These are phyloP conservation scores for Neoitamus cyanurus DNA, from an alignment of 2,888 invertebrate species.

Conservation along the genomic window DNA sequence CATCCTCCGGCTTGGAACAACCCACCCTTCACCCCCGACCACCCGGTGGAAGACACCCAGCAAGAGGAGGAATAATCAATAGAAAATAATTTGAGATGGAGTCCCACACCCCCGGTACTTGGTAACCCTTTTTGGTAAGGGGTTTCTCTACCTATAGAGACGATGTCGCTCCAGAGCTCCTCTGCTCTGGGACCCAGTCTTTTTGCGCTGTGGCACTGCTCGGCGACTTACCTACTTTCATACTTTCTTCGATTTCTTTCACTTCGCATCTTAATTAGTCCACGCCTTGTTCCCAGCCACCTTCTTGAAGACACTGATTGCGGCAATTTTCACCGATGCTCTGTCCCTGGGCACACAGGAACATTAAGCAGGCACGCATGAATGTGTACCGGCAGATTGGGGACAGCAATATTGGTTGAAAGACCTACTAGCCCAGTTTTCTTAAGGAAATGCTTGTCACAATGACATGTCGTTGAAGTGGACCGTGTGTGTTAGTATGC, in stretches of 20 bases:
- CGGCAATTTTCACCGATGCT: neutral
- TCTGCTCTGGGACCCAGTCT: constrained; percentile 14
- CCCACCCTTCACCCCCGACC: neutral
- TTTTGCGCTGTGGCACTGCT: constrained; percentile 36
- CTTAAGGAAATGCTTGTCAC: no score
- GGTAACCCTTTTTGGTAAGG: constrained; percentile 45
- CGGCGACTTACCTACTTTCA: constrained; percentile 11
- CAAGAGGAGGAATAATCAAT: constrained; percentile 51
- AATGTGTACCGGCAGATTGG: neutral
- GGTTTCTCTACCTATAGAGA: neutral
- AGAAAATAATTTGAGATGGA: constrained; percentile 50
- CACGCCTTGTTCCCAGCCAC: constrained; percentile 48
- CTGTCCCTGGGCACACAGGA: neutral
- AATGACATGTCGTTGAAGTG: no score
- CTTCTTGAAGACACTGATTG: neutral
- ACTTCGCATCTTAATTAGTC: constrained; percentile 53
- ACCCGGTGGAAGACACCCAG: neutral
- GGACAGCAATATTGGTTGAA: neutral
- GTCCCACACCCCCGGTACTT: constrained; percentile 19
- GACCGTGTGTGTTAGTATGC: no score
- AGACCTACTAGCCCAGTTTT: neutral
- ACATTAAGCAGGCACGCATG: no score
- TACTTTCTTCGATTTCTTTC: constrained; percentile 49
- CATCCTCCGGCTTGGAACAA: constrained; percentile 36
- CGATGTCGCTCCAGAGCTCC: constrained; percentile 13